phyloP scores from a whole-genome alignment of 2,113 vertebrate genomes.

The Steatornis caripensis region DNA sequence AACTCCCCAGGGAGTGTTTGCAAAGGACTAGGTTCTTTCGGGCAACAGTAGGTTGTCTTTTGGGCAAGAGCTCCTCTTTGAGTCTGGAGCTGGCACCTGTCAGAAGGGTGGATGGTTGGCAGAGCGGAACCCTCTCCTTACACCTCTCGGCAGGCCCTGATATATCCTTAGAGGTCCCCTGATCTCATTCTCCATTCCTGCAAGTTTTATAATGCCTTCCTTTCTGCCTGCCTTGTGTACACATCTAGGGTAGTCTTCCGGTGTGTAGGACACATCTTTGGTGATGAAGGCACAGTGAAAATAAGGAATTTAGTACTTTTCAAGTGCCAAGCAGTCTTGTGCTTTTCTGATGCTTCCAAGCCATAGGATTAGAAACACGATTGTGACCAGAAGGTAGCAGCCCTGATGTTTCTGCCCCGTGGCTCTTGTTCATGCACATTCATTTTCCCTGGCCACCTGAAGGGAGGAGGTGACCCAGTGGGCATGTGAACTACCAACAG shows the following conservation, averaged over 20 bases:
- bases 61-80: background rate
- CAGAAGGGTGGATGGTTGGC: background rate
- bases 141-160: background rate
- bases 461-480: background rate
- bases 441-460: background rate
- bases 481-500: background rate
- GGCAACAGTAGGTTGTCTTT: background rate
- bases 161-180: background rate
- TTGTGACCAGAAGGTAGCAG: background rate
- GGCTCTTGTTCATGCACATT: background rate
- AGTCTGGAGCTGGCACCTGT: background rate
- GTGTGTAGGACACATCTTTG: background rate
- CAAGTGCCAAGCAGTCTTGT: background rate
- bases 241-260: background rate
- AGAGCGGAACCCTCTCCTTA: background rate
- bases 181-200: background rate
- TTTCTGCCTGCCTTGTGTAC: background rate
- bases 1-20: background rate
- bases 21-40: background rate
- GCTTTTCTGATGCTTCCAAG: background rate
- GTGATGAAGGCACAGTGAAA: background rate
- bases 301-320: background rate
- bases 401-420: fast-evolving
- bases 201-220: background rate
- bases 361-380: fast-evolving